A percentile compares a stretch with the other conserved stretches of the same genome.
Conservation (phyloP, 53 echinoderm and acorn worm genomes). For the Pentamera pediparva region DNA sequence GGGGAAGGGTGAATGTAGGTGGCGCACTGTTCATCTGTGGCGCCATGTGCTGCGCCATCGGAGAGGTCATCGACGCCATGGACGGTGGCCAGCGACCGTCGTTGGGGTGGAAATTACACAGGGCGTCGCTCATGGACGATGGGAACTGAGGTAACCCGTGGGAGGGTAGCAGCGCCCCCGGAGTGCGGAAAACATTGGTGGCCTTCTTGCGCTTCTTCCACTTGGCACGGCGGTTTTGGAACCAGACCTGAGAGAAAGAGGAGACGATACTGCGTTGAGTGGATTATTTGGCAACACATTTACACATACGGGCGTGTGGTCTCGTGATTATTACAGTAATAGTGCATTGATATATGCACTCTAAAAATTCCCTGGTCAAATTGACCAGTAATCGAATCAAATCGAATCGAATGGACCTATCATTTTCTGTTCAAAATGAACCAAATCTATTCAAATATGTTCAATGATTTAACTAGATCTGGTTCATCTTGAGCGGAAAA, state of each 20-base stretch:
- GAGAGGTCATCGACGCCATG: constrained; percentile 66
- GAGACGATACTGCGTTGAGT: too few species aligned
- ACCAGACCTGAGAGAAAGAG: constrained; percentile 77
- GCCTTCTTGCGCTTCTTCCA: constrained; percentile 99
- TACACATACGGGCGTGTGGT: too few species aligned
- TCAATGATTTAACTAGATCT: too few species aligned
- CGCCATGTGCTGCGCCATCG: constrained; percentile 56
- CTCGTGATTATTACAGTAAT: too few species aligned
- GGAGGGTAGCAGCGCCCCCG: constrained; percentile 89
- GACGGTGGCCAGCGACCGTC: constrained; percentile 82
- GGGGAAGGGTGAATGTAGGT: constrained; percentile 71
- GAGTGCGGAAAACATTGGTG: constrained; percentile 96
- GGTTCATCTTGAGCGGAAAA: too few species aligned
- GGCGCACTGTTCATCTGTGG: constrained; percentile 54
- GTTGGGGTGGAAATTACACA: constrained; percentile 91
- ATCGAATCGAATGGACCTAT: too few species aligned
- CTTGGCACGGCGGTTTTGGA: constrained; percentile 98
- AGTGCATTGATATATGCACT: too few species aligned
- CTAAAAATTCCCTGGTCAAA: too few species aligned
- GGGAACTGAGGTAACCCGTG: constrained; percentile 97
- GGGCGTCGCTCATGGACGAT: constrained; percentile 90
- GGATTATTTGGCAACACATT: too few species aligned
- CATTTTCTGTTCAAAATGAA: too few species aligned
- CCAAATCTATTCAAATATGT: too few species aligned
- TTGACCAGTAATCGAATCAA: too few species aligned